phyloP scores from a whole-genome alignment of 64 coral and sea anemone species.

The Porites australiensis region DNA sequence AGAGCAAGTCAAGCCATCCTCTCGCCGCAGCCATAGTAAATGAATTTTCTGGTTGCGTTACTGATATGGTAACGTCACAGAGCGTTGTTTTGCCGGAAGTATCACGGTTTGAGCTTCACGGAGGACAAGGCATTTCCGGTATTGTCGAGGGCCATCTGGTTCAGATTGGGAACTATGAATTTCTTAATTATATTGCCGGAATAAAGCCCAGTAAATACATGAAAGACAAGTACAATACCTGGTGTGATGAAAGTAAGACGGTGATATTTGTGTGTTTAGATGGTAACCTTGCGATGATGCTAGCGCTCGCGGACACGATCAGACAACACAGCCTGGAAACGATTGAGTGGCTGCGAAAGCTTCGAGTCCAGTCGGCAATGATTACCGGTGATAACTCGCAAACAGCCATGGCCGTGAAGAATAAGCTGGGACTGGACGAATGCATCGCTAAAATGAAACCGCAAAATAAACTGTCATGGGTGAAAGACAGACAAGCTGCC shows the following conservation, averaged over 20 bases:
- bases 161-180: slow-evolving; percentile 79
- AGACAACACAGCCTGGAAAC: slow-evolving; percentile 54
- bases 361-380: slow-evolving; percentile 90
- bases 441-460: slow-evolving; percentile 99
- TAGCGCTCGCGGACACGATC: slow-evolving; percentile 88
- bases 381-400: slow-evolving; percentile 94
- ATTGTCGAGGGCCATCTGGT: slow-evolving; percentile 77
- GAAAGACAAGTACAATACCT: slow-evolving; percentile 67
- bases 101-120: slow-evolving; percentile 74
- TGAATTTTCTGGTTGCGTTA: slow-evolving; percentile 90
- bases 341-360: slow-evolving; percentile 76
- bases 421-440: slow-evolving; percentile 81
- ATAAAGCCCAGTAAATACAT: slow-evolving; percentile 36
- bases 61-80: slow-evolving; percentile 75
- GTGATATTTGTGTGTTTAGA: slow-evolving; percentile 90
- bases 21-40: slow-evolving; percentile 92
- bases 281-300: slow-evolving; percentile 84
- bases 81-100: slow-evolving; percentile 75
- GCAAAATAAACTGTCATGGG: slow-evolving; percentile 87
- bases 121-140: slow-evolving; percentile 91
- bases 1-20: slow-evolving; percentile 96
- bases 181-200: slow-evolving; percentile 36
- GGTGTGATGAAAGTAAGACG: slow-evolving; percentile 90
- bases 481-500: slow-evolving; percentile 73
- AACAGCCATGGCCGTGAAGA: slow-evolving; percentile 92